Base-by-base conservation (phyloP, 2,113 vertebrate genomes). In the Elephantulus edwardii region DNA sequence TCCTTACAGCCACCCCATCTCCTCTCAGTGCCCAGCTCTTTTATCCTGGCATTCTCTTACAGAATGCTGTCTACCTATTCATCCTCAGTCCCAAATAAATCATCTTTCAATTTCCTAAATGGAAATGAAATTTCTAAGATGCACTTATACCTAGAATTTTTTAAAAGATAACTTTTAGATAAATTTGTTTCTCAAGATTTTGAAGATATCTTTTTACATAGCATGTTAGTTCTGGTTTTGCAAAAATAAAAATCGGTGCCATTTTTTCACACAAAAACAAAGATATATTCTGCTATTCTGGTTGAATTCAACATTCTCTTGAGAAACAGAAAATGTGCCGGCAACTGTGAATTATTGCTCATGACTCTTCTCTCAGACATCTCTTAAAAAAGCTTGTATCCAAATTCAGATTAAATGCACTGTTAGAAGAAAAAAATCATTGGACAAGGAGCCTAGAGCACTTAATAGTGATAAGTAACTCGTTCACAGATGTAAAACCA, bases 241-340 rank as follows among this genome's bases (percentile, higher is more conserved):
- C 17, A 52, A 17, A 92, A 52, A 60, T 56, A 88, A 93, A 88
- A 86, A 11, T 6, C 20, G 40, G 42, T 42, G 66, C 58, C 12
- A 48, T 74, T 83, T 77, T 48, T 46, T 3, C n/a, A 22, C 22
- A 7, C 7, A 28, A 66, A 74, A 44, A 48, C 9, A 83, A 79
- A 93, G 46, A 26, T 20, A 75, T 9, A 88, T 58, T 74, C 12
- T 77, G 33, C 4, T 38, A n/a, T 93, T 2, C 30, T 88, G 40
- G 9, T 33, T 74, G 30, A 95, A 89, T 80, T 82, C 38, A 88
- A 44, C 35, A 44, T 94, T 88, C 42, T 77, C 46, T 19, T 84
- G 58, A 93, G 40, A 90, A 79, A 86, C 0, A 71, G 35, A 76
- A 86, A 94, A 82, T 82, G 70, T 16, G 35, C 58, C 71, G 26